Base-by-base conservation (phyloP, 2,113 vertebrate species). In the Apteryx owenii region DNA sequence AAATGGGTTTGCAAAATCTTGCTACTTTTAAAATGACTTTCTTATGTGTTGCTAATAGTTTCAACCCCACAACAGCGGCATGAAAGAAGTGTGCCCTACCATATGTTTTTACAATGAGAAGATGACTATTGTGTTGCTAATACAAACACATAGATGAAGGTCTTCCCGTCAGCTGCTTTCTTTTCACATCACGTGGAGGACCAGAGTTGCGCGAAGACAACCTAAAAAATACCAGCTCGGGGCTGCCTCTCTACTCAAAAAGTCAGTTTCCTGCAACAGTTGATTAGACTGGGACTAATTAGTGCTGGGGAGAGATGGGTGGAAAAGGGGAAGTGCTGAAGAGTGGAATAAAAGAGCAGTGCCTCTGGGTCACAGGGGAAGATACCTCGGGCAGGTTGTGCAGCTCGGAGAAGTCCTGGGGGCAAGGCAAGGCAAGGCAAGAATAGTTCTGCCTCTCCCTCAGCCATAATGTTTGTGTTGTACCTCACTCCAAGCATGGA, bases 221-320 rank as follows among this genome's bases (percentile, higher is more conserved):
- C 17, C 21, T 21, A 22, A 86, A 76, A 76, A 4, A 16, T 23
- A 15, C 5, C 25, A 42, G 20, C 9, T 33, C 1, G 0, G 13
- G 54, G 40, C 2, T 2, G 6, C 12, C 19, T 44, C 25, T 76
- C 36, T 8, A 13, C 7, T 13, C 40, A 36, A 33, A 38, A 17
- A 68, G 38, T 10, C 46, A 1, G 1, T 38, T 64, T 69, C 21
- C 21, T 69, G 33, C 21, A 13, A 12, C 10, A 44, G 10, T 6
- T 46, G 50, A 4, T 3, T 44, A 0, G 12, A 4, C 0, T 11
- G 20, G 10, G 21, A 4, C 10, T 48, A n/a, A 36, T 62, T 18
- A 44, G 14, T 33, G 29, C 8, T 54, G 38, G 23, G 21, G 60
- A 66, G 11, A 61, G 11, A 23, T 9, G 18, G 62, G 18, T 33